Base-by-base conservation (phyloP, 2,888 invertebrate genomes). In the Chrysomela aeneicollis region DNA sequence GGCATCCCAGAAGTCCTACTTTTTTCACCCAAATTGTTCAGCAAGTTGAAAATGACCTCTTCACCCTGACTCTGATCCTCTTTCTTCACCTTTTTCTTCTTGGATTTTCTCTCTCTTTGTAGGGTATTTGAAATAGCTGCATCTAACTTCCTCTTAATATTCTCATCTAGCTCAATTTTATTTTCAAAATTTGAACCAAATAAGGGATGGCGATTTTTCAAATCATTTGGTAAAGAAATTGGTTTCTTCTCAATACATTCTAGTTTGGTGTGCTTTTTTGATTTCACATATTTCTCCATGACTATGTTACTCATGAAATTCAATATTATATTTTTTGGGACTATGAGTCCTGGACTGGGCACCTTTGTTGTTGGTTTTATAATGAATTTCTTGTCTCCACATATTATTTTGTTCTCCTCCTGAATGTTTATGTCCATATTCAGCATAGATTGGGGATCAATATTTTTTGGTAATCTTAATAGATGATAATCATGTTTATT, bases 161-260 rank as follows among this genome's bases (percentile, higher is more conserved):
- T 54, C 47, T 77, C 71, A 55, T 70, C 71, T 26, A 79, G 64
- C n/a, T 70, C 67, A 19, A 79, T 71, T 67, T 74, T 76, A 0
- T 71, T 59, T 69, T 76, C 64, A 63, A 74, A 80, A 58, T 75
- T 68, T 12, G 67, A 59, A 6, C 80, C 80, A 63, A 80, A 79
- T 26, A 80, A 60, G 0, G 79, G 78, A 71, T 80, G 79, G 6
- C 79, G 69, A 1, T 67, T 64, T 67, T 76, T 78, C 30, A 78
- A 62, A 61, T 73, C 70, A 6, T 64, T 67, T n/a, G 79, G 79
- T 12, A 73, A 42, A 18, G 70, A 59, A 15, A 74, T 58, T 6
- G 64, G 51, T 42, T 66, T 62, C 51, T 67, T 69, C 52, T 74
- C 68, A 12, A 58, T 58, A 22, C 55, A 53, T 10, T 66, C 57